Evolutionary conservation across 2,797 vertebrate species (phyloP).

Genomic region (Pelobates cultripes): DNA sequence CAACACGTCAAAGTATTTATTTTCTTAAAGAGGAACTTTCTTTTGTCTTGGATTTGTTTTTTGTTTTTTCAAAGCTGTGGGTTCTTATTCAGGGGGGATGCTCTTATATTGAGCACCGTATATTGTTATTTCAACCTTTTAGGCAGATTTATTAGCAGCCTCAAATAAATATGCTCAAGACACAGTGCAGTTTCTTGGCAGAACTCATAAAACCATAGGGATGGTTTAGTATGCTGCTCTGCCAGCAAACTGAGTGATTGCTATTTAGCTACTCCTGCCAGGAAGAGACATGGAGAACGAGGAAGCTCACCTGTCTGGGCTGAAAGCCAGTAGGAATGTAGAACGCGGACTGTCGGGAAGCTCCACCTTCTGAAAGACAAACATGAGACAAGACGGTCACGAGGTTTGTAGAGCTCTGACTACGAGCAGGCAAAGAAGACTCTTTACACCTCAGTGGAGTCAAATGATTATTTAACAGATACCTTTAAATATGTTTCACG

Average conservation of each 20-base stretch:
- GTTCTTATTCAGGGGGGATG: too few relatives aligned
- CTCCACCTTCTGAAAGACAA: conserved; percentile 91
- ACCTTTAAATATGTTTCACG: background rate
- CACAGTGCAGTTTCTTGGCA: conserved; percentile 29
- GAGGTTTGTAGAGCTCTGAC: background rate
- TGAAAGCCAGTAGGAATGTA: conserved; percentile 97
- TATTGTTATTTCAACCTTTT: background rate
- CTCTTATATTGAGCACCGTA: too few relatives aligned
- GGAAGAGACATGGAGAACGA: conserved; percentile 36
- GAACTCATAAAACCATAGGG: background rate
- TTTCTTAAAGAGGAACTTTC: too few relatives aligned
- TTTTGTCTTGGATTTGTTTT: too few relatives aligned
- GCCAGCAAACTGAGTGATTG: conserved; percentile 20
- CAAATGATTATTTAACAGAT: background rate
- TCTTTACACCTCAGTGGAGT: background rate
- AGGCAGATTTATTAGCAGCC: background rate
- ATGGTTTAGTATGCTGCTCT: background rate
- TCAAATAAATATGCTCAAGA: background rate
- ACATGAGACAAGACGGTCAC: conserved; percentile 61
- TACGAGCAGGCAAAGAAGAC: background rate
- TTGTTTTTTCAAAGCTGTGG: too few relatives aligned
- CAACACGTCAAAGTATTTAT: too few relatives aligned
- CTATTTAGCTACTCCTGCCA: conserved; percentile 8
- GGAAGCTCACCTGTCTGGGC: conserved; percentile 90
- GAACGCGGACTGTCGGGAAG: conserved; percentile 98